A percentile compares a stretch with the other conserved stretches of the same genome.
phyloP scores from a whole-genome alignment of 2,113 vertebrate species.

The Panthera tigris region DNA sequence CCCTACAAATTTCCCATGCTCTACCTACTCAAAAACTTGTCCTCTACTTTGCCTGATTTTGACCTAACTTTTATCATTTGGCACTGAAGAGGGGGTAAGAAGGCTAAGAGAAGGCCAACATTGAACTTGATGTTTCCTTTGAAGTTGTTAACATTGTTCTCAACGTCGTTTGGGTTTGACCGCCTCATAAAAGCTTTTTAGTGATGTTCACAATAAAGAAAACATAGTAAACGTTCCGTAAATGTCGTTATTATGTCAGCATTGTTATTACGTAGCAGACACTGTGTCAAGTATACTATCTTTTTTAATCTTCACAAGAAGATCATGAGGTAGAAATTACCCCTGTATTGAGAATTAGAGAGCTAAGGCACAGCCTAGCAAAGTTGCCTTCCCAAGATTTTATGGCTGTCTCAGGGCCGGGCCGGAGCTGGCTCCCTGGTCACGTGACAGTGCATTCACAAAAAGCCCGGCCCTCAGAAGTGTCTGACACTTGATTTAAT shows the following conservation, averaged over 20 bases:
- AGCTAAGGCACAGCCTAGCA: neutral
- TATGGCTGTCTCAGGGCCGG: neutral
- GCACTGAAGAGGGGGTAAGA: neutral
- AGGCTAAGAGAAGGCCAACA: neutral
- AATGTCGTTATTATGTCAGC: neutral
- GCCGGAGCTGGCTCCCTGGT: neutral
- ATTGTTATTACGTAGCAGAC: neutral
- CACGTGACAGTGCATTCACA: neutral
- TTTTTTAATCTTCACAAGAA: neutral
- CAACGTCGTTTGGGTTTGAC: neutral
- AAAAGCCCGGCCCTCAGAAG: neutral
- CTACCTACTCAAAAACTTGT: neutral
- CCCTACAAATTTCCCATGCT: neutral
- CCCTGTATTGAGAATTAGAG: neutral
- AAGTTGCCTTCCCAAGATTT: neutral
- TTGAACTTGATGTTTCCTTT: neutral
- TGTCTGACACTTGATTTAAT: neutral
- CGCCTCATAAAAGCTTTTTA: neutral
- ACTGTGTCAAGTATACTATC: neutral
- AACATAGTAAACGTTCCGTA: neutral
- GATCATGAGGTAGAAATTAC: neutral
- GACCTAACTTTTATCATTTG: neutral
- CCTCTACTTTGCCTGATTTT: neutral
- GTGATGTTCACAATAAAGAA: neutral
- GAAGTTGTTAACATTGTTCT: neutral